Conservation (phyloP, 2,797 vertebrate species). For the Argyrosomus regius region DNA sequence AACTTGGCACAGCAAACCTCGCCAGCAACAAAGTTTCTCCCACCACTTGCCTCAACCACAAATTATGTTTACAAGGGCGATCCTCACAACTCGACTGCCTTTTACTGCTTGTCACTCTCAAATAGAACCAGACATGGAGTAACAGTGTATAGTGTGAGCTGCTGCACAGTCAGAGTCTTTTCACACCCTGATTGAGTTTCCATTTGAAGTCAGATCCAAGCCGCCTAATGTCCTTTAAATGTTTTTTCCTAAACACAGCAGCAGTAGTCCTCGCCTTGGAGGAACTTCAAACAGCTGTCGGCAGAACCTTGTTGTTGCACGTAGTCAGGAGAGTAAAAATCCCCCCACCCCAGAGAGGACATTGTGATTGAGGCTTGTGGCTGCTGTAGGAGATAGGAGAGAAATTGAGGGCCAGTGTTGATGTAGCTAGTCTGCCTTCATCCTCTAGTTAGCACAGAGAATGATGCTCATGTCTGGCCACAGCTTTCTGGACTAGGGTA, state of each 20-base stretch:
- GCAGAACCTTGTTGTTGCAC: constrained; percentile 56
- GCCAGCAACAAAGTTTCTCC: constrained; percentile 51
- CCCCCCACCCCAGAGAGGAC: constrained; percentile 38
- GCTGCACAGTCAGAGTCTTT: constrained; percentile 63
- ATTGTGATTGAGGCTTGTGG: constrained; percentile 49
- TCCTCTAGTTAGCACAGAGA: constrained; percentile 37
- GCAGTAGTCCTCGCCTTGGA: constrained; percentile 61
- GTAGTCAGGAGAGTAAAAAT: constrained; percentile 58
- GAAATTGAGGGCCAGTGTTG: constrained; percentile 44
- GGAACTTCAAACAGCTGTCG: constrained; percentile 70
- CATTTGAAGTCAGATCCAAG: constrained; percentile 81
- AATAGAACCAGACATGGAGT: constrained; percentile 61
- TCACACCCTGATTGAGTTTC: constrained; percentile 80
- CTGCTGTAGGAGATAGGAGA: constrained; percentile 32
- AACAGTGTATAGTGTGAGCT: constrained; percentile 50
- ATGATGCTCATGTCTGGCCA: constrained; percentile 31
- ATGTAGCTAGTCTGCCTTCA: constrained; percentile 33
- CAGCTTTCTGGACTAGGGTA: constrained; percentile 20
- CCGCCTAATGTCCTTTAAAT: constrained; percentile 82
- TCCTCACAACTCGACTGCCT: constrained; percentile 55
- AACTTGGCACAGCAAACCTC: constrained; percentile 37
- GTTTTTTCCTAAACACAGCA: constrained; percentile 80
- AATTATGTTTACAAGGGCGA: constrained; percentile 67
- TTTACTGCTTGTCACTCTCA: constrained; percentile 66
- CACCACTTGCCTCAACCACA: constrained; percentile 52